Conservation (phyloP, 2,888 invertebrate genomes). For the Augiades crinisus region DNA sequence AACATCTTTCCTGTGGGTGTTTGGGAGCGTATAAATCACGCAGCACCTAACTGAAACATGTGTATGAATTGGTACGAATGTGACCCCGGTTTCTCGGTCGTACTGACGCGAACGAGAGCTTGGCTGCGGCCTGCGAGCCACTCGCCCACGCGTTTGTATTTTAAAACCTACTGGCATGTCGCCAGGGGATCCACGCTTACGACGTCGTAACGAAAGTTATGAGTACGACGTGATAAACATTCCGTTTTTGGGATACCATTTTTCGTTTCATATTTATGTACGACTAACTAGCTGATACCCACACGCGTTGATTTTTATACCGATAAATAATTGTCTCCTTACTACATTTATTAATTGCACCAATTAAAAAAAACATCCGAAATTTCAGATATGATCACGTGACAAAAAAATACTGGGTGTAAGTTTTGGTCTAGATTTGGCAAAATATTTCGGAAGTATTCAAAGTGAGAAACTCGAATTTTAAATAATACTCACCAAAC, state of each 20-base stretch:
- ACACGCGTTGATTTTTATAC: too few species aligned
- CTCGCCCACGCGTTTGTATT: slow-evolving; percentile 56
- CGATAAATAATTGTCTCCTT: too few species aligned
- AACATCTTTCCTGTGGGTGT: slow-evolving; percentile 13
- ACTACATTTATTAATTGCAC: too few species aligned
- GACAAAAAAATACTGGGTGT: too few species aligned
- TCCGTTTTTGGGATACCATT: slow-evolving; percentile 52
- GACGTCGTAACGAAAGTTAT: slow-evolving; percentile 51
- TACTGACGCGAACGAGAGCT: background rate
- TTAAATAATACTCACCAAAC: slow-evolving; percentile 50
- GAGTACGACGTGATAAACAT: slow-evolving; percentile 51
- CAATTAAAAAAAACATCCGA: too few species aligned
- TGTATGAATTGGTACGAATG: slow-evolving; percentile 22
- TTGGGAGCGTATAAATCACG: slow-evolving; percentile 8
- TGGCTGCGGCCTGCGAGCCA: slow-evolving; percentile 34
- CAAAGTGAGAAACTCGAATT: too few species aligned
- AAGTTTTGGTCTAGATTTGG: too few species aligned
- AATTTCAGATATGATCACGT: too few species aligned
- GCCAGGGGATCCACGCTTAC: slow-evolving; percentile 45
- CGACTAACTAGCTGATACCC: too few species aligned
- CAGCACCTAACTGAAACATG: slow-evolving; percentile 5
- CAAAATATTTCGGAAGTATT: too few species aligned
- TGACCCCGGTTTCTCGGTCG: slow-evolving; percentile 32
- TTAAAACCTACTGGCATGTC: slow-evolving; percentile 57
- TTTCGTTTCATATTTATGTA: slow-evolving; percentile 26